A percentile compares a stretch with the other conserved stretches of the same genome.
Conservation (phyloP, 2,888 invertebrate species). For the Villa cingulata region DNA sequence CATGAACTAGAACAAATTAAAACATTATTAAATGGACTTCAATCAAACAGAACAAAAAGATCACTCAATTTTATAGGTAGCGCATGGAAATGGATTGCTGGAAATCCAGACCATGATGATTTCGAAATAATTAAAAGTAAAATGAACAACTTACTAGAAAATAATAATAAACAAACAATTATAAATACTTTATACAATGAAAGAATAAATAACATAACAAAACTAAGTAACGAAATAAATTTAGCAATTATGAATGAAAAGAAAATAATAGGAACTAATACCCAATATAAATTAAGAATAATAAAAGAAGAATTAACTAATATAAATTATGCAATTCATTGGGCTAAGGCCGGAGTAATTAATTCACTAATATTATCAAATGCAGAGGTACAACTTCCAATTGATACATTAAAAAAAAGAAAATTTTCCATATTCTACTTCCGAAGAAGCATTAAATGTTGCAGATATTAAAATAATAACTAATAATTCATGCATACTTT, state of each 20-base stretch:
- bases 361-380: constrained; percentile 12
- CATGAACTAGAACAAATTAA: not conserved
- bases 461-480: constrained; percentile 14
- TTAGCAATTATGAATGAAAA: not conserved
- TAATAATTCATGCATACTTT: constrained; percentile 10
- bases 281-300: constrained; percentile 4
- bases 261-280: not conserved
- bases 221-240: not conserved
- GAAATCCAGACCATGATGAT: constrained; percentile 1
- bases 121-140: not conserved
- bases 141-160: constrained; percentile 3
- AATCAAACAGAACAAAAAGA: not conserved
- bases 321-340: constrained; percentile 11
- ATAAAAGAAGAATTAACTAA: constrained; percentile 11
- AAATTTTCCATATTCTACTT: constrained; percentile 12
- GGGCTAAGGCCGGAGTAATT: constrained; percentile 9
- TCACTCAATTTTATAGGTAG: not conserved
- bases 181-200: constrained; percentile 3
- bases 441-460: constrained; percentile 16
- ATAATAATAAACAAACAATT: constrained; percentile 5
- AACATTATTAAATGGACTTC: not conserved
- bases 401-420: constrained; percentile 10
- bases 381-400: constrained; percentile 7
- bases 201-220: constrained; percentile 6
- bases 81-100: constrained; percentile 6